Conservation (phyloP, 35 echinoderm and acorn worm genomes). For the Amphiura filiformis region DNA sequence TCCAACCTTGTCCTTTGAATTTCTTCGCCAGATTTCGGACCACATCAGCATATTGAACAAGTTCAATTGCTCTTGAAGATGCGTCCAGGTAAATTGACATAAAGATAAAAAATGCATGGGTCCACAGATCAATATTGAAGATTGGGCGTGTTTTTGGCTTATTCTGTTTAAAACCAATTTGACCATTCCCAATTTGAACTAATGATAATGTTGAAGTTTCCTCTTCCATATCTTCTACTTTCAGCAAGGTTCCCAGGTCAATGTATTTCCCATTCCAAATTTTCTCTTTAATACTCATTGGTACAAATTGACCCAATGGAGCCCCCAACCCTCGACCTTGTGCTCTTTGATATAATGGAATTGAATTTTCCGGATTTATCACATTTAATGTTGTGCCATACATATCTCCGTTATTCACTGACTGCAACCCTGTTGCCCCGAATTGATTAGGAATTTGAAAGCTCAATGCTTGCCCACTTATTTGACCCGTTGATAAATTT, state of each 20-base stretch:
- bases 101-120: constrained; percentile 14
- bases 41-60: constrained; percentile 10
- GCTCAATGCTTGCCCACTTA: no score
- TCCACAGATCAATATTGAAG: constrained; percentile 25
- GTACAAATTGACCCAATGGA: not conserved
- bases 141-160: not conserved
- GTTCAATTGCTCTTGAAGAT: not conserved
- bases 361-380: no score
- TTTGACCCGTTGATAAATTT: no score
- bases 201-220: not conserved
- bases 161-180: not conserved
- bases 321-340: no score
- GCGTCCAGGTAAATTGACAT: not conserved
- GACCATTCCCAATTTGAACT: not conserved
- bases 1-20: not conserved
- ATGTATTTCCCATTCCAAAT: not conserved
- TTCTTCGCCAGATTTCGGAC: not conserved
- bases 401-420: no score
- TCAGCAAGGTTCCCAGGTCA: not conserved
- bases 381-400: no score
- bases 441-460: no score
- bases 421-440: no score
- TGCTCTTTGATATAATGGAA: no score
- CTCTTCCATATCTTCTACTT: not conserved
- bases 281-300: not conserved